phyloP scores from a whole-genome alignment of 2,113 vertebrate species.

The Ptyas mucosa region DNA sequence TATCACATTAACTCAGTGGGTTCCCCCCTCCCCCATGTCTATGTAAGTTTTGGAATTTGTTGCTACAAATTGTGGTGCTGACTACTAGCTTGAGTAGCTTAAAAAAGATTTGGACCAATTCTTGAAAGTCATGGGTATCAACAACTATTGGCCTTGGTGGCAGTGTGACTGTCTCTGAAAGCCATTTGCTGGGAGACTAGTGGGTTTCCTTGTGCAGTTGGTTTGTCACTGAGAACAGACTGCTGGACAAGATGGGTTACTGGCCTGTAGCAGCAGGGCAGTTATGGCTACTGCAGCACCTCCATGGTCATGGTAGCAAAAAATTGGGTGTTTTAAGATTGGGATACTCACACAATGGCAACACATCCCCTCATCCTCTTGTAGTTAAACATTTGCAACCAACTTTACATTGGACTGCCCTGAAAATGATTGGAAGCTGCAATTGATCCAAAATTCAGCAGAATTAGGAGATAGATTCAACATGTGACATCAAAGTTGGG shows the following conservation, averaged over 20 bases:
- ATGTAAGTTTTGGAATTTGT: background rate
- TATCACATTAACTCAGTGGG: background rate
- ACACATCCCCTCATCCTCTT: background rate
- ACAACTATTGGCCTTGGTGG: background rate
- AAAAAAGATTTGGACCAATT: background rate
- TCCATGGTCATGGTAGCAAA: background rate
- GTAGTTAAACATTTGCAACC: background rate
- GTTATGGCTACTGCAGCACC: background rate
- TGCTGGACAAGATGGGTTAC: background rate
- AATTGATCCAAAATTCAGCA: background rate
- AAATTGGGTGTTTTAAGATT: background rate
- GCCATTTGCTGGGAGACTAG: background rate
- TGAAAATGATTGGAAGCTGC: background rate
- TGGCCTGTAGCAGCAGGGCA: background rate
- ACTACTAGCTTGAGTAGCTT: background rate
- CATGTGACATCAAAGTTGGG: background rate
- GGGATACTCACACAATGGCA: background rate
- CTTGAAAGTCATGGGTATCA: background rate
- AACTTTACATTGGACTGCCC: background rate
- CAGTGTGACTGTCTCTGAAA: background rate
- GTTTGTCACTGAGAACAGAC: background rate
- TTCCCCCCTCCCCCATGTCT: background rate
- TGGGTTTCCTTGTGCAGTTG: background rate
- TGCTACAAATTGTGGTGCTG: background rate
- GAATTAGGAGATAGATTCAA: background rate